Evolutionary conservation across 2,113 vertebrate genomes (phyloP).

Genomic region (Ageneiosus marmoratus): DNA sequence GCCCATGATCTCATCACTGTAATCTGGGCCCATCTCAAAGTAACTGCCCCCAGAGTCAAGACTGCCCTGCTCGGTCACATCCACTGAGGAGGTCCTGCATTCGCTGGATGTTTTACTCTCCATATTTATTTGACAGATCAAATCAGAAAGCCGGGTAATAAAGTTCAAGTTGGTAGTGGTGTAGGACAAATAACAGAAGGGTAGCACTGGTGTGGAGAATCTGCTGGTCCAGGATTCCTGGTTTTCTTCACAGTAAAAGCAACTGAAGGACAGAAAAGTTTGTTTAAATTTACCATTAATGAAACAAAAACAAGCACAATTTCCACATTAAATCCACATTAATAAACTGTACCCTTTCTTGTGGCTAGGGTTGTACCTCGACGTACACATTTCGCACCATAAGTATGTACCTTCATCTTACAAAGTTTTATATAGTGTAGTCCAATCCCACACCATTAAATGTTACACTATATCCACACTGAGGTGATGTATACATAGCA

Average conservation of each 20-base stretch:
- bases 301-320: not conserved
- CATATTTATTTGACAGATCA: slow-evolving; percentile 71
- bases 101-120: slow-evolving; percentile 31
- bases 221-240: slow-evolving; percentile 63
- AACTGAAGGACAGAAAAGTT: slow-evolving; percentile 55
- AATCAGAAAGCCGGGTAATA: slow-evolving; percentile 77
- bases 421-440: not conserved
- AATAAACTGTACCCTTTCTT: not conserved
- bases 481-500: too few species aligned
- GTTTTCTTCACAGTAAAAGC: slow-evolving; percentile 63
- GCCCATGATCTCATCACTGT: slow-evolving; percentile 66
- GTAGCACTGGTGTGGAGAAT: slow-evolving; percentile 74
- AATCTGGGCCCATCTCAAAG: slow-evolving; percentile 91
- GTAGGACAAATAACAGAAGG: slow-evolving; percentile 80
- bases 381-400: not conserved
- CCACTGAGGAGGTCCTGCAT: slow-evolving; percentile 48
- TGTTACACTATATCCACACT: not conserved
- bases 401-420: not conserved
- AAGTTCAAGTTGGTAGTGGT: slow-evolving; percentile 82
- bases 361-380: too few species aligned
- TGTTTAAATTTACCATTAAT: not conserved
- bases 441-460: not conserved
- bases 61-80: slow-evolving; percentile 12
- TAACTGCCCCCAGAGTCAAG: slow-evolving; percentile 81
- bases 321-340: not conserved